A percentile compares a stretch with the other conserved stretches of the same genome.
These are phyloP conservation scores for Lepidocyrtinus sp. DNA, from an alignment of 2,888 invertebrate species.

Conservation along the genomic window DNA sequence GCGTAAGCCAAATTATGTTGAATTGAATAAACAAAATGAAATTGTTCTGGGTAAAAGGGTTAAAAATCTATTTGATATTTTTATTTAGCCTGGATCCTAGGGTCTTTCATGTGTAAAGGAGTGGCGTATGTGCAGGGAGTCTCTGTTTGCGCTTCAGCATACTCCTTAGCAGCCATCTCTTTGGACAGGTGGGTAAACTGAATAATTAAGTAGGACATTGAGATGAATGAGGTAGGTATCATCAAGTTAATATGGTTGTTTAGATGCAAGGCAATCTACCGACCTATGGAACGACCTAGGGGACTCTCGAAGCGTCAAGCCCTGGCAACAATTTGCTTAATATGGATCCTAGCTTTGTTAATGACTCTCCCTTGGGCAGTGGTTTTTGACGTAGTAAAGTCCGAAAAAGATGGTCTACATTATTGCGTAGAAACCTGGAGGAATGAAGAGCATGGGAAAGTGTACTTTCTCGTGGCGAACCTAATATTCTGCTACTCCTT, in stretches of 20 bases:
- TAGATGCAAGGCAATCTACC: constrained; percentile 97
- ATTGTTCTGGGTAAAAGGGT: background rate
- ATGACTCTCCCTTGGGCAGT: constrained; percentile 73
- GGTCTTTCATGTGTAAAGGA: constrained; percentile 74
- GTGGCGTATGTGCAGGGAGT: constrained; percentile 75
- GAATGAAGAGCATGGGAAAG: constrained; percentile 82
- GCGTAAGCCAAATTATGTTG: constrained; percentile 72
- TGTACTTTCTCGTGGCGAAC: constrained; percentile 91
- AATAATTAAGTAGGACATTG: background rate
- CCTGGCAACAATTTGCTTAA: constrained; percentile 71
- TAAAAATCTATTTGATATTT: background rate
- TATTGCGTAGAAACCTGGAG: constrained; percentile 91
- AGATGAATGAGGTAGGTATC: too few relatives aligned
- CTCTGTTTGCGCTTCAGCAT: constrained; percentile 74
- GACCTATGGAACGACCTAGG: constrained; percentile 80
- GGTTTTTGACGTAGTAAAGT: constrained; percentile 70
- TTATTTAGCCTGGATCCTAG: constrained; percentile 73
- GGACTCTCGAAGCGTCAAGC: constrained; percentile 72
- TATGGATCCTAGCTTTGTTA: constrained; percentile 72
- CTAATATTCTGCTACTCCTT: constrained; percentile 91
- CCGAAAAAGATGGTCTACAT: constrained; percentile 73
- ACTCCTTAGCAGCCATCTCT: constrained; percentile 74
- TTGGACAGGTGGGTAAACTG: constrained; percentile 71
- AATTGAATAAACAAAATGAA: background rate
- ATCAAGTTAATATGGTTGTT: constrained; percentile 70